Conservation (phyloP, 2,888 invertebrate genomes). For the Oligia fasciuncula region DNA sequence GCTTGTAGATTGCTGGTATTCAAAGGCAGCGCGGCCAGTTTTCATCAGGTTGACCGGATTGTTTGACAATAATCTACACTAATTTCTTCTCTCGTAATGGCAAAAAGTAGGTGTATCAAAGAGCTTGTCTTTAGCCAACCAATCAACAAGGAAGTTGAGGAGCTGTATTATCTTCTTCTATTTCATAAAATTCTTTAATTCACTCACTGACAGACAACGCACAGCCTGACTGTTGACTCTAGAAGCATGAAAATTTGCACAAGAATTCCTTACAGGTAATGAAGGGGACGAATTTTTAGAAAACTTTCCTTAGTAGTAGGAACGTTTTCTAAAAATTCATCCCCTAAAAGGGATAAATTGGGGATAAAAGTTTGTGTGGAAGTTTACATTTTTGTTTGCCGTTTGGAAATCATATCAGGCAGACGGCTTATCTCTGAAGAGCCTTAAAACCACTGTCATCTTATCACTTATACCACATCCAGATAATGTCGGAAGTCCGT, state of each 20-base stretch:
- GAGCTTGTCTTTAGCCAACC: too few species aligned
- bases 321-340: neutral
- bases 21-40: neutral
- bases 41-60: too few species aligned
- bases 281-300: too few species aligned
- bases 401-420: neutral
- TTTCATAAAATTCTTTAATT: neutral
- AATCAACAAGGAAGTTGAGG: too few species aligned
- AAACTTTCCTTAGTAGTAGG: too few species aligned
- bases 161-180: too few species aligned
- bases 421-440: neutral
- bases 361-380: neutral
- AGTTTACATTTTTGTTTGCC: neutral
- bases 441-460: conserved; percentile 23
- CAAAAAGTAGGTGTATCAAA: too few species aligned
- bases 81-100: too few species aligned
- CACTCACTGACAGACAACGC: neutral
- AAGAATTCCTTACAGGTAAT: too few species aligned
- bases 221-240: neutral
- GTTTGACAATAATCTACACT: too few species aligned
- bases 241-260: neutral
- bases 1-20: too few species aligned
- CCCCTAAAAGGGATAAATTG: neutral
- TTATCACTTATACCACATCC: conserved; percentile 47
- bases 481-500: conserved; percentile 75